Percentiles rank a stretch among this genome's conserved stretches.
Conservation (phyloP, 2,888 invertebrate genomes). For the Ypsolopha sequella region DNA sequence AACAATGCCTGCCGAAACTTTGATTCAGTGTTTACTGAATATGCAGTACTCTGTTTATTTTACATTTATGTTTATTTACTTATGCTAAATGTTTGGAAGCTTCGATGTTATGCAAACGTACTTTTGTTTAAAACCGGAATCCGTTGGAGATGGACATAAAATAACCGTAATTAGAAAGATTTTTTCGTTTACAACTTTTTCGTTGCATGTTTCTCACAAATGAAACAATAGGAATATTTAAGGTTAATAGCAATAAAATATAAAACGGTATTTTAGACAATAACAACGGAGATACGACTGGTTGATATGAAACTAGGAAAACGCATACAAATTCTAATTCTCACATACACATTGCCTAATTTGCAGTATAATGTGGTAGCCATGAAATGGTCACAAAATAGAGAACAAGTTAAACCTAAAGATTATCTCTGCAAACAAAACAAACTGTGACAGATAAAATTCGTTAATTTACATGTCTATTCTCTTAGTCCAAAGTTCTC, state of each 20-base stretch:
- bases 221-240: not conserved
- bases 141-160: not conserved
- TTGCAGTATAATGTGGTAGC: constrained; percentile 44
- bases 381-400: constrained; percentile 20
- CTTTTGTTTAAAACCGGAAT: too few relatives aligned
- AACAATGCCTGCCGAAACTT: not conserved
- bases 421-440: constrained; percentile 31
- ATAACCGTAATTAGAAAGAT: not conserved
- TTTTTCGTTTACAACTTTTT: not conserved
- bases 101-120: too few relatives aligned
- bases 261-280: constrained; percentile 22
- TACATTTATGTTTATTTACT: not conserved
- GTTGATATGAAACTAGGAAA: constrained; percentile 24
- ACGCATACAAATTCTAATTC: constrained; percentile 38
- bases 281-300: constrained; percentile 20
- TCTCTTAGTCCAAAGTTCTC: not conserved
- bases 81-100: not conserved
- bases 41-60: not conserved
- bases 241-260: not conserved
- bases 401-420: constrained; percentile 18
- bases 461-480: not conserved
- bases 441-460: not conserved
- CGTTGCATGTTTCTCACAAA: not conserved
- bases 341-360: constrained; percentile 61
- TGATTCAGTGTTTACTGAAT: not conserved